phyloP scores from a whole-genome alignment of 2,797 vertebrate species.

The Bryconaethiops microstoma region DNA sequence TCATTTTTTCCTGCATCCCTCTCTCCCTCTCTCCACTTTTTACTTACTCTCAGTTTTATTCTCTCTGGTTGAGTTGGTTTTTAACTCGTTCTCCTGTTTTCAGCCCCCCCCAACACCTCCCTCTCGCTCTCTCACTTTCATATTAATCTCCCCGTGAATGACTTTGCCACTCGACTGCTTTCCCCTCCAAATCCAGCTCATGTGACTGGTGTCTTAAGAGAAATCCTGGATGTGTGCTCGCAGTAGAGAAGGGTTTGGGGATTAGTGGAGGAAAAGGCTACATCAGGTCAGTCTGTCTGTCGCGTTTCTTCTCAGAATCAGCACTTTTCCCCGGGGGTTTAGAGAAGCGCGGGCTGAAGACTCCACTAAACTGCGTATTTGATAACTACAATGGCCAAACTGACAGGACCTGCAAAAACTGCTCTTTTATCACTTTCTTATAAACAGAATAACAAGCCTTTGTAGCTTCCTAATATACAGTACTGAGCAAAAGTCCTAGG shows the following conservation, averaged over 20 bases:
- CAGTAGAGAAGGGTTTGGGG: conserved; percentile 72
- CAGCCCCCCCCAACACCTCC: conserved; percentile 45
- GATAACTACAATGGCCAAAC: not conserved
- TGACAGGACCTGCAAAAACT: conserved; percentile 10
- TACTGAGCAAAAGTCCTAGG: too few species aligned
- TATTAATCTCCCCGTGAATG: conserved; percentile 79
- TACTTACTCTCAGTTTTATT: conserved; percentile 26
- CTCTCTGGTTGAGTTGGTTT: conserved; percentile 24
- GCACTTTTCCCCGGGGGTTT: conserved; percentile 41
- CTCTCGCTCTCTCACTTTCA: conserved; percentile 26
- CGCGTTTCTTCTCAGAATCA: conserved; percentile 51
- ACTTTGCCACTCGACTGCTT: conserved; percentile 64
- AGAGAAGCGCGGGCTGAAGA: conserved; percentile 17
- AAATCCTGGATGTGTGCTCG: conserved; percentile 77
- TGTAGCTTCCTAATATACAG: not conserved
- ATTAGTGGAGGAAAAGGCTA: conserved; percentile 74
- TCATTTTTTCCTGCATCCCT: not conserved
- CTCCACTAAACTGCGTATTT: not conserved
- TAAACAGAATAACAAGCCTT: not conserved
- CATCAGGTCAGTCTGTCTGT: conserved; percentile 75
- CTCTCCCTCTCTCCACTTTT: not conserved
- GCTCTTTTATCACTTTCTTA: conserved; percentile 30
- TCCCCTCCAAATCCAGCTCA: conserved; percentile 70
- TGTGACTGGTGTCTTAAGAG: conserved; percentile 76
- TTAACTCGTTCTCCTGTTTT: conserved; percentile 52